Conservation (phyloP, 35 echinoderm and acorn worm genomes). For the Diadema setosum region DNA sequence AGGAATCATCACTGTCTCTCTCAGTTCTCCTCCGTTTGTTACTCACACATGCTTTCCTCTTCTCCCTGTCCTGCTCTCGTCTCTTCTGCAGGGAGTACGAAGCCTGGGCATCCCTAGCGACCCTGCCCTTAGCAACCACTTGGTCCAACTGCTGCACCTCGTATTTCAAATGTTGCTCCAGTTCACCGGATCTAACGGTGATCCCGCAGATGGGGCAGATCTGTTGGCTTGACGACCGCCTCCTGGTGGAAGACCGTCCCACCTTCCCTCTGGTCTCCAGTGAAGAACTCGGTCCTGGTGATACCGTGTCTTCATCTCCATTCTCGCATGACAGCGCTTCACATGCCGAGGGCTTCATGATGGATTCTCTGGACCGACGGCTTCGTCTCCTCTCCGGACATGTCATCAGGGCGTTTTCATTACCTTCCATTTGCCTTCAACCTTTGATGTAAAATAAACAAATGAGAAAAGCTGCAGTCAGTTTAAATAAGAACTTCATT, state of each 20-base stretch:
- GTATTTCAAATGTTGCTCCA: conserved; percentile 21
- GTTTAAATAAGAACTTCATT: too few species aligned
- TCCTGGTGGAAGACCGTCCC: background rate
- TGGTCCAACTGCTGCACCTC: conserved; percentile 37
- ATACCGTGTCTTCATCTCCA: too few species aligned
- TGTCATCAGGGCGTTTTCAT: too few species aligned
- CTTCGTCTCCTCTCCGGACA: too few species aligned
- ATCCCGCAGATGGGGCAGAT: conserved; percentile 46
- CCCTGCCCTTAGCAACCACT: background rate
- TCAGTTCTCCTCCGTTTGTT: background rate
- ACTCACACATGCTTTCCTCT: background rate
- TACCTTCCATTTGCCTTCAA: too few species aligned
- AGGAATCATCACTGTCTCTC: background rate
- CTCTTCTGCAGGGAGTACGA: background rate
- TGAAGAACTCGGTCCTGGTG: too few species aligned
- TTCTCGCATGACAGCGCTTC: too few species aligned
- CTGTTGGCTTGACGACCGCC: background rate
- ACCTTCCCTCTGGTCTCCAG: background rate
- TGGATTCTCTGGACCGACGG: too few species aligned
- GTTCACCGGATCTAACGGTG: conserved; percentile 30
- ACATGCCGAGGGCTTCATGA: too few species aligned
- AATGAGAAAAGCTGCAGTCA: too few species aligned
- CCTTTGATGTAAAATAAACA: too few species aligned
- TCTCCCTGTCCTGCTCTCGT: background rate
- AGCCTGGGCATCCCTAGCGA: background rate